Percentiles rank a stretch among this genome's conserved stretches.
Evolutionary conservation across 2,113 vertebrate species (phyloP).

Genomic region (Romanogobio albipinnatus): DNA sequence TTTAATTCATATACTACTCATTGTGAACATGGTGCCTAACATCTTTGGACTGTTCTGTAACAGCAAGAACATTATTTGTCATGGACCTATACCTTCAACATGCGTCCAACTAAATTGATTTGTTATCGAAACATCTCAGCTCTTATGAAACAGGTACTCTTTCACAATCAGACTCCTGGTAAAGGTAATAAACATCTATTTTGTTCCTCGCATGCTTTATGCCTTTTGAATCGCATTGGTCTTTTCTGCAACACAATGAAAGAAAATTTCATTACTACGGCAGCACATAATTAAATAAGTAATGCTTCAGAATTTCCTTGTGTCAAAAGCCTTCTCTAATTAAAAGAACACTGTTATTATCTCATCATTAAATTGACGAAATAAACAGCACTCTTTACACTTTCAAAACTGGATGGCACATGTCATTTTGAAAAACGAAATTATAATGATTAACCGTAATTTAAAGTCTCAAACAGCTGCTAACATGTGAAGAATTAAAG

Average conservation of each 20-base stretch:
- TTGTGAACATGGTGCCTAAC: not conserved
- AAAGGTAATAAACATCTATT: not conserved
- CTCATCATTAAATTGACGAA: constrained; percentile 25
- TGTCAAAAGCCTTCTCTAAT: constrained; percentile 21
- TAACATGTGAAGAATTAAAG: not conserved
- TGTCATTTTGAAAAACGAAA: not conserved
- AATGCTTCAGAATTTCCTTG: constrained; percentile 1
- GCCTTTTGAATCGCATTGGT: not conserved
- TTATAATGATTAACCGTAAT: not conserved
- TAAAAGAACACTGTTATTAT: constrained; percentile 28
- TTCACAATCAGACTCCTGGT: not conserved
- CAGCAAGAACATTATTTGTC: not conserved
- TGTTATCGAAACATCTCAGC: not conserved
- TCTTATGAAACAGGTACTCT: not conserved
- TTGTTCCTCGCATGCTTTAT: not conserved
- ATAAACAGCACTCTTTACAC: constrained; percentile 30
- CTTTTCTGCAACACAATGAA: not conserved
- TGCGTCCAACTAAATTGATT: not conserved
- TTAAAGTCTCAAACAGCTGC: not conserved
- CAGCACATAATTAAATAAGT: constrained; percentile 26
- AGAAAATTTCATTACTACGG: not conserved
- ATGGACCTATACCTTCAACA: not conserved
- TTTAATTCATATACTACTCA: not conserved
- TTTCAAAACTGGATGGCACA: constrained; percentile 11
- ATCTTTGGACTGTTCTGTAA: not conserved